These are phyloP conservation scores for Scaptomyza caliginosa DNA, from an alignment of 2,888 invertebrate species.

Conservation along the genomic window DNA sequence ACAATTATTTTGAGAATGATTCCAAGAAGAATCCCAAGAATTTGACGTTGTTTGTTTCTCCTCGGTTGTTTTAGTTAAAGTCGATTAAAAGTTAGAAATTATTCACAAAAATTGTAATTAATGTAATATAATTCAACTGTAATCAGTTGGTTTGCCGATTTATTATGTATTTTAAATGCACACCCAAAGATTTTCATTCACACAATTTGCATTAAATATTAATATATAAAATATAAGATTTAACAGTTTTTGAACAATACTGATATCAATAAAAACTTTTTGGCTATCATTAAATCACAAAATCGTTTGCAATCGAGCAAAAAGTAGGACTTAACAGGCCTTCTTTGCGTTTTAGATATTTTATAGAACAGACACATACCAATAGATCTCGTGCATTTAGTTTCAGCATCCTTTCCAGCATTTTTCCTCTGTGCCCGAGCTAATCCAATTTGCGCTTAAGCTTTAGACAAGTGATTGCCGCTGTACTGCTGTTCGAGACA, in stretches of 20 bases:
- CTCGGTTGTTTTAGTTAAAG: neutral
- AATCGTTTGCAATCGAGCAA: too few relatives aligned
- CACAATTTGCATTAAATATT: neutral
- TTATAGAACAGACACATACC: constrained; percentile 63
- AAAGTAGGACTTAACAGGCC: too few relatives aligned
- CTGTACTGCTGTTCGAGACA: constrained; percentile 17
- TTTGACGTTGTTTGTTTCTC: constrained; percentile 1
- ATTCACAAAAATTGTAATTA: neutral
- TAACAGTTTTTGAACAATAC: neutral
- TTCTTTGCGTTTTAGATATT: too few relatives aligned
- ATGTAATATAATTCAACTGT: neutral
- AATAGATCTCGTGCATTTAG: constrained; percentile 69
- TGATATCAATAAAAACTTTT: constrained; percentile 1
- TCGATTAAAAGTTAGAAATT: neutral
- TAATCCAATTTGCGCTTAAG: constrained; percentile 48
- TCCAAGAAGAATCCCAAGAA: neutral
- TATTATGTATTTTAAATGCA: constrained; percentile 2
- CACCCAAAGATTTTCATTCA: constrained; percentile 9
- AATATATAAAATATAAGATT: neutral
- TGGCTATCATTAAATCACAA: neutral
- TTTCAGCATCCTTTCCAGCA: constrained; percentile 55
- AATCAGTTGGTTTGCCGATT: neutral
- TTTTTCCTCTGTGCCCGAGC: constrained; percentile 11
- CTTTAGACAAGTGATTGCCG: constrained; percentile 33
- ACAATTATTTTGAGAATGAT: neutral